These are phyloP conservation scores for Limnothrissa miodon DNA, from an alignment of 2,113 vertebrate species.

Conservation along the genomic window DNA sequence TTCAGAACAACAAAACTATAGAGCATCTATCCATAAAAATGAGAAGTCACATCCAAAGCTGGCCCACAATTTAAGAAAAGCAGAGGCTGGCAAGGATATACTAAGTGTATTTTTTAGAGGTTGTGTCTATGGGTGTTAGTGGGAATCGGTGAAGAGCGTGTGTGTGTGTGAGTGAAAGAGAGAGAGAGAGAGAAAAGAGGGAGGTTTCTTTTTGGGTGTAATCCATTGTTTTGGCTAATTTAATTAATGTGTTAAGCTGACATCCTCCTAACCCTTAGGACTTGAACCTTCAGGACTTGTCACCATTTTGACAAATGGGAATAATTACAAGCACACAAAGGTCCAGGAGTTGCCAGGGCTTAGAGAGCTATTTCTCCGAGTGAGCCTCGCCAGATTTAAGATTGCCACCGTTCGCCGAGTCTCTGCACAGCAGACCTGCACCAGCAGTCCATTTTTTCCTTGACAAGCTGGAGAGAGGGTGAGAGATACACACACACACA, in stretches of 20 bases:
- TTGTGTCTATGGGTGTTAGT: not conserved
- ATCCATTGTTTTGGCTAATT: not conserved
- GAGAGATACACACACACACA: not conserved
- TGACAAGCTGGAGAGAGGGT: not conserved
- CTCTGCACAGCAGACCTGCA: not conserved
- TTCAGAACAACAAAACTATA: too few species aligned
- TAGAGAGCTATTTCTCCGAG: not conserved
- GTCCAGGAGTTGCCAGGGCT: not conserved
- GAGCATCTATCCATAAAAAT: too few species aligned
- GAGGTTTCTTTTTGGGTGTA: not conserved
- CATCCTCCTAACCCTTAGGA: not conserved
- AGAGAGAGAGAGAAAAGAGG: not conserved
- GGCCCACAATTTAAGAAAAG: too few species aligned
- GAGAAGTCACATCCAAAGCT: too few species aligned
- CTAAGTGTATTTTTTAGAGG: not conserved
- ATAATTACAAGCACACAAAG: not conserved
- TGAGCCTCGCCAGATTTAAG: not conserved
- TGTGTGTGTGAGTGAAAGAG: not conserved
- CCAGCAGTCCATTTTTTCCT: constrained; percentile 4
- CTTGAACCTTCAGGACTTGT: not conserved
- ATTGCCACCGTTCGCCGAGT: not conserved
- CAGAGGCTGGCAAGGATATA: too few species aligned
- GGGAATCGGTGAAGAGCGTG: not conserved
- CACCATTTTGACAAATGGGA: not conserved
- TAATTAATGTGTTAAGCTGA: not conserved